Evolutionary conservation across 2,113 vertebrate genomes (phyloP).

Genomic region (Pterocles gutturalis): DNA sequence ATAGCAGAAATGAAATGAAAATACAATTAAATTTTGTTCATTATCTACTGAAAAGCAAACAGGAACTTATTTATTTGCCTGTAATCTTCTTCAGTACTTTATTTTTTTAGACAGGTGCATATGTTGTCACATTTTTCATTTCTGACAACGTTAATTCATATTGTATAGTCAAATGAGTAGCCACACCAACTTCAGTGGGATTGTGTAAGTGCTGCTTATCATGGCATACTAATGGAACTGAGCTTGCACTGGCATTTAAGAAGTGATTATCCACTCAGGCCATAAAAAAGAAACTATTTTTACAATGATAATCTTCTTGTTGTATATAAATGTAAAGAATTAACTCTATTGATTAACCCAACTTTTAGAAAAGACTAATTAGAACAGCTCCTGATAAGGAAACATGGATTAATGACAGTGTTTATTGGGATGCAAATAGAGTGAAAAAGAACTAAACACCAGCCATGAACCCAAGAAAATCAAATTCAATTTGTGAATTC

Average conservation of each 20-base stretch:
- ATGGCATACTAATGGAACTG: not conserved
- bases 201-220: not conserved
- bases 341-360: conserved; percentile 7
- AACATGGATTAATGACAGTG: not conserved
- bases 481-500: conserved; percentile 2
- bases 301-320: not conserved
- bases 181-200: not conserved
- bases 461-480: not conserved
- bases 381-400: not conserved
- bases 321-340: conserved; percentile 12
- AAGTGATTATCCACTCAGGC: not conserved
- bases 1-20: not conserved
- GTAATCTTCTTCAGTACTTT: not conserved
- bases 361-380: conserved; percentile 22
- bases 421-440: conserved; percentile 7
- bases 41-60: not conserved
- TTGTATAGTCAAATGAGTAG: not conserved
- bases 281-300: not conserved
- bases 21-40: not conserved
- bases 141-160: not conserved
- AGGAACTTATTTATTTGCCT: not conserved
- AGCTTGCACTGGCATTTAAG: not conserved
- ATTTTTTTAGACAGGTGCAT: not conserved
- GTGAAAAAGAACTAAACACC: not conserved
- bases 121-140: not conserved